phyloP scores from a whole-genome alignment of 2,888 invertebrate species.

The Pristionchus japonicus region DNA sequence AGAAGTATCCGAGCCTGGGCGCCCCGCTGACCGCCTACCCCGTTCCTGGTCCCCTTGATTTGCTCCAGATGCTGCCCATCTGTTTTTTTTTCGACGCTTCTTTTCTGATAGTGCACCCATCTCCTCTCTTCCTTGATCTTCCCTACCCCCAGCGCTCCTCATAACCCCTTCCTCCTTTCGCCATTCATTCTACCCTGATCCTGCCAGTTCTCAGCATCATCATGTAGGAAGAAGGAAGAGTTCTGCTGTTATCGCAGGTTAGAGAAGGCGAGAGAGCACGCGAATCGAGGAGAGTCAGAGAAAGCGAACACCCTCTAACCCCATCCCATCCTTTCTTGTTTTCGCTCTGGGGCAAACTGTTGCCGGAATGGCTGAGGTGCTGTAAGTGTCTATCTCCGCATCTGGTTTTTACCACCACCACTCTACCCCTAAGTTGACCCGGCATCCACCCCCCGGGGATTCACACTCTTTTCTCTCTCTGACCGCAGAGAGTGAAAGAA shows the following conservation, averaged over 20 bases:
- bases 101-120: neutral
- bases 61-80: too few relatives aligned
- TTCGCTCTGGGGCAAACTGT: conserved; percentile 30
- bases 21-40: too few relatives aligned
- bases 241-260: neutral
- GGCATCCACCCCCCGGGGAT: too few relatives aligned
- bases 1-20: too few relatives aligned
- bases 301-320: conserved; percentile 8
- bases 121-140: neutral
- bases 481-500: neutral
- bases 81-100: neutral
- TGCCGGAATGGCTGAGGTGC: conserved; percentile 12
- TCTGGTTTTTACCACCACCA: conserved; percentile 22
- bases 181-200: neutral
- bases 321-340: neutral
- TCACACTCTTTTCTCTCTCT: neutral
- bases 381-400: conserved; percentile 20
- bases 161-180: neutral
- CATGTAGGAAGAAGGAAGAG: too few relatives aligned
- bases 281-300: neutral
- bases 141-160: neutral
- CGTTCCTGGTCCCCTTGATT: too few relatives aligned
- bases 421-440: conserved; percentile 35
- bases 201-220: conserved; percentile 17
- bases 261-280: neutral